phyloP scores from a whole-genome alignment of 23 tunicate species.

The Trididemnum clinides region DNA sequence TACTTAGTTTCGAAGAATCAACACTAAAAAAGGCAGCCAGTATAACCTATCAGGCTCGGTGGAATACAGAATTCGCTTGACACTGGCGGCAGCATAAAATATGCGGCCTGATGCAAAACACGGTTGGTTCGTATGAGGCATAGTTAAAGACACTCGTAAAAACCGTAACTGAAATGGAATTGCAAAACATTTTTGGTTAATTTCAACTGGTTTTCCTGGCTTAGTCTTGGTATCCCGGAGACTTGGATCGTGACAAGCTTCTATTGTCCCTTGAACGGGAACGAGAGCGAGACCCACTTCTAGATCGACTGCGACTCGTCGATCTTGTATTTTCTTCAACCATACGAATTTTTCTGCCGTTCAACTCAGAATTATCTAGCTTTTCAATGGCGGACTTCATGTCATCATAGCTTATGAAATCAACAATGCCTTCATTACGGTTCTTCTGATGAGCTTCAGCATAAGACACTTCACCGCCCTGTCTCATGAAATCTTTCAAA shows the following conservation, averaged over 20 bases:
- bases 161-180: too few relatives aligned
- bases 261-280: neutral
- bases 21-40: too few relatives aligned
- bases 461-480: conserved; percentile 41
- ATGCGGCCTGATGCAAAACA: too few relatives aligned
- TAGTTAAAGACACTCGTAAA: too few relatives aligned
- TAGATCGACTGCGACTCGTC: conserved; percentile 28
- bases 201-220: too few relatives aligned
- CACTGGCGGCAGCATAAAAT: too few relatives aligned
- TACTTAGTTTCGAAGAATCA: too few relatives aligned
- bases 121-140: too few relatives aligned
- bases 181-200: too few relatives aligned
- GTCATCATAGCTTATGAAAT: conserved; percentile 19
- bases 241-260: conserved; percentile 13
- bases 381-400: conserved; percentile 37
- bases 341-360: conserved; percentile 37
- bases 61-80: too few relatives aligned
- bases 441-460: conserved; percentile 47
- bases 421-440: conserved; percentile 1
- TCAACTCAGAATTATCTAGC: conserved; percentile 42
- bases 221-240: neutral
- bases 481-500: conserved; percentile 46
- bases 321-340: conserved; percentile 38
- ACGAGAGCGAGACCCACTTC: conserved; percentile 33
- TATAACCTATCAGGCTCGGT: too few relatives aligned